These are phyloP conservation scores for Steinernema feltiae DNA, from an alignment of 1,140 invertebrate species.

Conservation along the genomic window DNA sequence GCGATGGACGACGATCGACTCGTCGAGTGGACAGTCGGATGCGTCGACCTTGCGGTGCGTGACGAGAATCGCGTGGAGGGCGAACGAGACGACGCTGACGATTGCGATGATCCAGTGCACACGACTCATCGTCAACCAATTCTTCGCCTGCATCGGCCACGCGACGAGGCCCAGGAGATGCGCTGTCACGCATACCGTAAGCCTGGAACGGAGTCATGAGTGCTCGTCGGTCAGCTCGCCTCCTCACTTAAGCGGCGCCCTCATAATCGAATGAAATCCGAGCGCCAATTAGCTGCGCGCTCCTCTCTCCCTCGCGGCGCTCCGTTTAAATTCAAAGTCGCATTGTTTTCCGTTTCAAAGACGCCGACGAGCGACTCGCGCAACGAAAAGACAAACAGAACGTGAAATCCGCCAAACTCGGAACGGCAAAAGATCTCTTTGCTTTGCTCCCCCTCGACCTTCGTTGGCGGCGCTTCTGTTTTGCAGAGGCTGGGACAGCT, in stretches of 20 bases:
- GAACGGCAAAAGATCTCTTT: no score
- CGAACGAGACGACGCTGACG: not conserved
- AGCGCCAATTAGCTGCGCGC: not conserved
- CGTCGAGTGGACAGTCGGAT: not conserved
- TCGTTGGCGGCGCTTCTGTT: no score
- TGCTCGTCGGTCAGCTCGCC: not conserved
- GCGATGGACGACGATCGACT: not conserved
- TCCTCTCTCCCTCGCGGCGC: not conserved
- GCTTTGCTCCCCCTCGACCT: no score
- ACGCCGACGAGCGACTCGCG: no score
- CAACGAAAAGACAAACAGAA: no score
- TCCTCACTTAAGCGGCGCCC: not conserved
- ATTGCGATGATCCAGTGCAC: not conserved
- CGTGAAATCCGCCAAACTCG: no score
- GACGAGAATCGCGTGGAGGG: not conserved
- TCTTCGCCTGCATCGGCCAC: not conserved
- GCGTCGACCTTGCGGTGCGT: not conserved
- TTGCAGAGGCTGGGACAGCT: no score
- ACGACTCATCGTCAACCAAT: conserved; percentile 3
- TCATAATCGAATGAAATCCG: not conserved
- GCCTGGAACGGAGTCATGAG: not conserved
- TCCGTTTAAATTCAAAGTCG: not conserved
- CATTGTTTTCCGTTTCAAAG: not conserved
- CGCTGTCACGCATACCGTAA: not conserved
- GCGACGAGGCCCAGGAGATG: not conserved